Evolutionary conservation across 1,140 invertebrate species (phyloP).

Genomic region (Coptotermes formosanus): DNA sequence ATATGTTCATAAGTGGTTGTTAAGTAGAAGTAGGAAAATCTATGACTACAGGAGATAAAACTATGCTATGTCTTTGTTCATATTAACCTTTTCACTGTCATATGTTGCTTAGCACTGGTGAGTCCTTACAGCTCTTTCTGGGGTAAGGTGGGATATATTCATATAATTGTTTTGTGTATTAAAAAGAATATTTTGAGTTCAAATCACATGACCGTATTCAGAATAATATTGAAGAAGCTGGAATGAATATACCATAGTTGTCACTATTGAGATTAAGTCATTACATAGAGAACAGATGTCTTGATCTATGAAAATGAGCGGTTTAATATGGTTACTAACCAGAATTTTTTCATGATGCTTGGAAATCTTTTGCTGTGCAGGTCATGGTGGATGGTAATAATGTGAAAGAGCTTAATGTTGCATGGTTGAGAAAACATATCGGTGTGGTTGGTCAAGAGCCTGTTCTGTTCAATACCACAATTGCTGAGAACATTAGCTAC

Average conservation of each 20-base stretch:
- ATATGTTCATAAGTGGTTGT: no score
- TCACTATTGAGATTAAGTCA: background rate
- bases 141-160: no score
- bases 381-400: slow-evolving; percentile 45
- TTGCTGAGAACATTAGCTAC: slow-evolving; percentile 51
- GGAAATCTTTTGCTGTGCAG: slow-evolving; percentile 20
- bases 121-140: no score
- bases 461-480: slow-evolving; percentile 49
- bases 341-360: background rate
- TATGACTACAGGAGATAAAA: no score
- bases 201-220: no score
- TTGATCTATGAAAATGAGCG: background rate
- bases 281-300: background rate
- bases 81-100: no score
- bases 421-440: slow-evolving; percentile 49
- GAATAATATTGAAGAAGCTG: no score
- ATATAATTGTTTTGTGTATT: no score
- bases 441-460: slow-evolving; percentile 54
- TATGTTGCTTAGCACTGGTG: no score
- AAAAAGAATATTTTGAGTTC: no score
- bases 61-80: no score
- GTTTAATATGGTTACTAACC: background rate
- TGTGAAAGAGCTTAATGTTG: slow-evolving; percentile 45
- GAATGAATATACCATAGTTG: background rate
- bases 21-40: no score